phyloP scores from a whole-genome alignment of 2,113 vertebrate species.

The Rana temporaria region DNA sequence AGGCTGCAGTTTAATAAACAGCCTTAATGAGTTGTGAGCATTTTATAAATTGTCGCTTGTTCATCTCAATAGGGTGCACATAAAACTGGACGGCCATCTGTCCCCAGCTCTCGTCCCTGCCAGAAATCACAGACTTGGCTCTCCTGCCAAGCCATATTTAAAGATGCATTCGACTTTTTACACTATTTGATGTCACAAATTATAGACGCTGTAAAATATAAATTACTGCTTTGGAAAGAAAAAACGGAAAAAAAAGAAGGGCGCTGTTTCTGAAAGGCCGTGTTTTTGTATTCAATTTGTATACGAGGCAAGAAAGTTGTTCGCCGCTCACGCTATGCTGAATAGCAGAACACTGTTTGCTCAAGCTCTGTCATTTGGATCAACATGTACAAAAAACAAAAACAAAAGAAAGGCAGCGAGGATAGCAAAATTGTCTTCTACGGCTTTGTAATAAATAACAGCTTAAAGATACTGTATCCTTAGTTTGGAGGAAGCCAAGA shows the following conservation, averaged over 20 bases:
- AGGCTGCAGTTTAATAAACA: constrained; percentile 67
- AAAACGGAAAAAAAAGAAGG: constrained; percentile 2
- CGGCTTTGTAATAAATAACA: no score
- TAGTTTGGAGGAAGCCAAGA: no score
- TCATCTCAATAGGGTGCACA: constrained; percentile 62
- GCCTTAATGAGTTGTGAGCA: constrained; percentile 68
- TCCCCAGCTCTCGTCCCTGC: constrained; percentile 64
- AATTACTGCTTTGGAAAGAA: constrained; percentile 44
- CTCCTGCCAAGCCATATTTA: constrained; percentile 61
- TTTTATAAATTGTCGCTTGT: constrained; percentile 70
- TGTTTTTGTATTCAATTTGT: constrained; percentile 36
- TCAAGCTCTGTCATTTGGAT: neutral
- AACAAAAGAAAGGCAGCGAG: no score
- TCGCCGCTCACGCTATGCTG: neutral
- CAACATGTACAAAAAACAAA: no score
- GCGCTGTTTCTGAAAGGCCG: neutral
- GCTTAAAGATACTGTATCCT: no score
- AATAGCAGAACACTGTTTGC: neutral
- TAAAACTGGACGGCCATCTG: constrained; percentile 69
- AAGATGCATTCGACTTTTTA: constrained; percentile 64
- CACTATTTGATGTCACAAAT: constrained; percentile 59
- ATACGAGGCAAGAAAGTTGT: neutral
- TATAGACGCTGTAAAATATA: constrained; percentile 60
- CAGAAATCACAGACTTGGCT: constrained; percentile 67
- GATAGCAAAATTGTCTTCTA: no score